phyloP scores from a whole-genome alignment of 2,888 invertebrate genomes.

The Meiosimyza decipiens region DNA sequence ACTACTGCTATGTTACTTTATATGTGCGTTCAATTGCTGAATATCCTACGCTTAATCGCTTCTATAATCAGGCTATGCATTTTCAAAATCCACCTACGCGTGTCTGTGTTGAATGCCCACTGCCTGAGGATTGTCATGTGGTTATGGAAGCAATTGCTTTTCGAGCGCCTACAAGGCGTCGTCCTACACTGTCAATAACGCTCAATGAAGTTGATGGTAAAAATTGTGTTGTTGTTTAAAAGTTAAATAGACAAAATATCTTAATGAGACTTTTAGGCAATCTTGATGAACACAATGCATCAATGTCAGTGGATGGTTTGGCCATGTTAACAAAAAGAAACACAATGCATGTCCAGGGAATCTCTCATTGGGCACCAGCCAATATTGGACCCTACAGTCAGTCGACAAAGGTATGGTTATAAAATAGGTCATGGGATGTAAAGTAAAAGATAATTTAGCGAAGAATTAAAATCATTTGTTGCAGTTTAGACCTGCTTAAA shows the following conservation, averaged over 20 bases:
- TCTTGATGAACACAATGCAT: constrained; percentile 42
- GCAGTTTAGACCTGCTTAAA: too few relatives aligned
- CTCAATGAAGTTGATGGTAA: constrained; percentile 43
- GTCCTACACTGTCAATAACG: constrained; percentile 44
- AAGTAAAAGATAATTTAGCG: too few relatives aligned
- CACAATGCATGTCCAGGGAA: constrained; percentile 94
- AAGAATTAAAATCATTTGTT: too few relatives aligned
- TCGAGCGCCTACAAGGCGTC: constrained; percentile 61
- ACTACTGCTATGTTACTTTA: constrained; percentile 85
- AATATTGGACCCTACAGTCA: constrained; percentile 98
- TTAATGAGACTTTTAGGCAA: constrained; percentile 47
- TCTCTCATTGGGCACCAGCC: constrained; percentile 98
- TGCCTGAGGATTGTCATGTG: constrained; percentile 77
- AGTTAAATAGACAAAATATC: constrained; percentile 40
- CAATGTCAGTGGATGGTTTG: constrained; percentile 15
- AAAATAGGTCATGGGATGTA: too few relatives aligned
- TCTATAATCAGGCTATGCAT: constrained; percentile 79
- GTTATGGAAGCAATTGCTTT: constrained; percentile 81
- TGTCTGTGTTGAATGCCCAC: constrained; percentile 85
- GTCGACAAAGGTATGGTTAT: constrained; percentile 78
- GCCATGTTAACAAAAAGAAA: constrained; percentile 69
- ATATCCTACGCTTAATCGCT: constrained; percentile 80
- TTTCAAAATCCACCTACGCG: constrained; percentile 86
- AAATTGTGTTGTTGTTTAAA: constrained; percentile 26
- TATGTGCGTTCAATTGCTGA: constrained; percentile 86